Percentiles rank a stretch among this genome's conserved stretches.
Conservation (phyloP, 2,888 invertebrate species). For the Spodoptera picta region DNA sequence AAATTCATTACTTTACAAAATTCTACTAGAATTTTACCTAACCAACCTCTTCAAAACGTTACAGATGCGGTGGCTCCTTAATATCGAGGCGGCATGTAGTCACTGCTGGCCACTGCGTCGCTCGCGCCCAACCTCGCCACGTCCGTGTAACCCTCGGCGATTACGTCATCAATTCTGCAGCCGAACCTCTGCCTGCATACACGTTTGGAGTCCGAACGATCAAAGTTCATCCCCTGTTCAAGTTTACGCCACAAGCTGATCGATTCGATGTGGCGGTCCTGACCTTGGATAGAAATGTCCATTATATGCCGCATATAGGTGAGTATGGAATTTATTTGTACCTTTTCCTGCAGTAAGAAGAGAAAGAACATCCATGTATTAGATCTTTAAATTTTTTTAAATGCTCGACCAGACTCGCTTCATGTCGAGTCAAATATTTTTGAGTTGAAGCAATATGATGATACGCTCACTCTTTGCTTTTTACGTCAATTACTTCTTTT, state of each 20-base stretch:
- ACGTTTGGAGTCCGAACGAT: constrained; percentile 97
- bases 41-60: constrained; percentile 47
- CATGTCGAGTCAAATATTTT: no score
- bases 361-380: no score
- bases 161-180: constrained; percentile 97
- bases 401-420: no score
- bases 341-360: no score
- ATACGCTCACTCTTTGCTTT: no score
- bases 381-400: no score
- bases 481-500: no score
- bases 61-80: constrained; percentile 96
- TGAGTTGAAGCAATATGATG: no score
- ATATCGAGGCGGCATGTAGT: constrained; percentile 97
- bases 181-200: constrained; percentile 96
- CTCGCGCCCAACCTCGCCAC: constrained; percentile 96
- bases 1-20: not conserved
- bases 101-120: constrained; percentile 98
- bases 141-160: constrained; percentile 97
- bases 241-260: constrained; percentile 97
- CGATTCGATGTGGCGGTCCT: constrained; percentile 97
- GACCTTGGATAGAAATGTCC: constrained; percentile 95
- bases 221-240: constrained; percentile 94
- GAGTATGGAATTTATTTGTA: constrained; percentile 50
- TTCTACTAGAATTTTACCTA: constrained; percentile 2
- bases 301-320: constrained; percentile 96